Evolutionary conservation across 1,140 invertebrate genomes (phyloP).

Genomic region (Aphidius gifuensis): DNA sequence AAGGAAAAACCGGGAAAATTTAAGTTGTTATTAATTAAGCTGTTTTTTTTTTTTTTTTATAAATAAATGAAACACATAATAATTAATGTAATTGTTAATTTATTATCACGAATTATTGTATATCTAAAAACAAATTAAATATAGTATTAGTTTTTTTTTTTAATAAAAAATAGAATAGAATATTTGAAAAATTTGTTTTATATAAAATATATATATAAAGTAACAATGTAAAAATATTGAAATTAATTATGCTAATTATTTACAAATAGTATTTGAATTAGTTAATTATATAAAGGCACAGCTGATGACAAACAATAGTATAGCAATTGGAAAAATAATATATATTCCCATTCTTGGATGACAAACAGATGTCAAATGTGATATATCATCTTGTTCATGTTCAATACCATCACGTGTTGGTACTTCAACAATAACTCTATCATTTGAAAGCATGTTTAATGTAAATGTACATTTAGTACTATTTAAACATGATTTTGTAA

Average conservation of each 20-base stretch:
- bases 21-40: too few species aligned
- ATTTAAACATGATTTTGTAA: slow-evolving; percentile 70
- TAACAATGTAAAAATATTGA: neutral
- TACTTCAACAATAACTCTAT: slow-evolving; percentile 76
- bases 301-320: slow-evolving; percentile 69
- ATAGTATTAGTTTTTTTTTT: neutral
- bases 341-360: slow-evolving; percentile 74
- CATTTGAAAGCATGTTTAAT: slow-evolving; percentile 67
- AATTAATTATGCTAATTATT: neutral
- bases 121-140: too few species aligned
- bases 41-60: too few species aligned
- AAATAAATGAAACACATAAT: too few species aligned
- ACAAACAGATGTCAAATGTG: slow-evolving; percentile 69
- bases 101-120: too few species aligned
- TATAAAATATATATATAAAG: neutral
- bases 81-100: too few species aligned
- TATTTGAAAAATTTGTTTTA: neutral
- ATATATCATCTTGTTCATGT: slow-evolving; percentile 65
- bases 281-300: slow-evolving; percentile 65
- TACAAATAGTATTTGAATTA: neutral
- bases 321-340: slow-evolving; percentile 72
- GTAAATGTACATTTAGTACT: slow-evolving; percentile 71
- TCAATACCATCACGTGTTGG: slow-evolving; percentile 76
- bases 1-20: too few species aligned
- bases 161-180: slow-evolving; percentile 1